Evolutionary conservation across 2,797 vertebrate genomes (phyloP), one percentile per base, ranked within the genome.

Genomic region (Chelon labrosus): DNA sequence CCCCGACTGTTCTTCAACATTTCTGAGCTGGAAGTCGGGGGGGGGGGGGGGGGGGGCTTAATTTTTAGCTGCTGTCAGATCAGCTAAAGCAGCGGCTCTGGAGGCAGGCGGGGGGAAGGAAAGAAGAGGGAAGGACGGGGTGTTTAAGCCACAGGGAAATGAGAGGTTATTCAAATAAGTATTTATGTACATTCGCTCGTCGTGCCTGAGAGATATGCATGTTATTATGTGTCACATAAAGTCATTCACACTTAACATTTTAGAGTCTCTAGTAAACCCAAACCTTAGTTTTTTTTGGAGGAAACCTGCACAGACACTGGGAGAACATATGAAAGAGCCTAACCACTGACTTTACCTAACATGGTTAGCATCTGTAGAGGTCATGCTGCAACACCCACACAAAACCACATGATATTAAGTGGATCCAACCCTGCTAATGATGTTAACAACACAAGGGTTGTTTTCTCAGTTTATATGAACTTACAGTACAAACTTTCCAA

Each of bases 1-100:
- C n/a, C 65, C 75, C 51, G 58, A 55, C 70, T 72, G 67, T 79
- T 87, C 73, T 74, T 78, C 54, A 77, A 77, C 75, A 78, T 79
- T 85, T 82, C 76, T 72, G 77, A 83, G 83, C 68, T 59, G 39
- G 55, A 80, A 87, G 73, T 66, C 2, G 3, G 54, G 50, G 74
- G n/a, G n/a, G n/a, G n/a, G n/a, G n/a, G n/a, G n/a, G n/a, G n/a
- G n/a, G n/a, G n/a, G n/a, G n/a, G n/a, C 85, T 93, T 89, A 88
- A 76, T 59, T 80, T 74, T 66, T 53, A 78, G 74, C 68, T 72
- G 68, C 77, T 77, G 74, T 88, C 84, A 75, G 64, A 79, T 84
- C 77, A 74, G 69, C 58, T 51, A 12, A 61, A 69, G 75, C 65
- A 73, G 50, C 80, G 60, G 70, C 57, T 19, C 27, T 2, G 47